Conservation (phyloP, 2,888 invertebrate genomes). For the Cerastis rubricosa region DNA sequence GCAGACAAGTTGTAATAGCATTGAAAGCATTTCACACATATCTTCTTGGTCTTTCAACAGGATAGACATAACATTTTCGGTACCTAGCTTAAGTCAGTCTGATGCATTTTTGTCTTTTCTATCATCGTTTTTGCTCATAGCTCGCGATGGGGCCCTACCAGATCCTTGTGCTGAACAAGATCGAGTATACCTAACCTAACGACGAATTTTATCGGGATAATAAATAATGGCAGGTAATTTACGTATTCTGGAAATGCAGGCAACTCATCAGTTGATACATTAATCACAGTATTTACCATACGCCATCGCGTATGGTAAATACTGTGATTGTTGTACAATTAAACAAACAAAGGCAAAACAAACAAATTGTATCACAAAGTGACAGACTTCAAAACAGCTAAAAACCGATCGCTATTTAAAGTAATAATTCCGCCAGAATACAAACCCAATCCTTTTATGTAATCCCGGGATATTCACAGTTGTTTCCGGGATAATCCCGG, state of each 20-base stretch:
- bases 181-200: not conserved
- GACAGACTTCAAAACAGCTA: constrained; percentile 1
- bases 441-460: constrained; percentile 53
- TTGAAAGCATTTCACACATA: not conserved
- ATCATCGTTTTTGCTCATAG: not conserved
- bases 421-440: constrained; percentile 44
- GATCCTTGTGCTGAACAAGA: not conserved
- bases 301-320: not conserved
- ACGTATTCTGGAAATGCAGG: not conserved
- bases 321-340: not conserved
- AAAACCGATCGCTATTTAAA: constrained; percentile 31
- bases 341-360: not conserved
- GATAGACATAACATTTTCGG: not conserved
- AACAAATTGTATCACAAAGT: constrained; percentile 15
- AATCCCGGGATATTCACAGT: constrained; percentile 56
- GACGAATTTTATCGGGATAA: not conserved
- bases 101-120: not conserved
- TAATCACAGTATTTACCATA: too few species aligned
- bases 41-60: not conserved
- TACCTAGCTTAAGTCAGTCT: not conserved
- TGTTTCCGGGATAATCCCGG: constrained; percentile 48
- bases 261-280: too few species aligned
- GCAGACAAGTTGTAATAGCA: not conserved
- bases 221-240: not conserved
- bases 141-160: not conserved